These are phyloP conservation scores for Oncorhynchus kisutch DNA, from an alignment of 2,113 vertebrate genomes.

Conservation along the genomic window DNA sequence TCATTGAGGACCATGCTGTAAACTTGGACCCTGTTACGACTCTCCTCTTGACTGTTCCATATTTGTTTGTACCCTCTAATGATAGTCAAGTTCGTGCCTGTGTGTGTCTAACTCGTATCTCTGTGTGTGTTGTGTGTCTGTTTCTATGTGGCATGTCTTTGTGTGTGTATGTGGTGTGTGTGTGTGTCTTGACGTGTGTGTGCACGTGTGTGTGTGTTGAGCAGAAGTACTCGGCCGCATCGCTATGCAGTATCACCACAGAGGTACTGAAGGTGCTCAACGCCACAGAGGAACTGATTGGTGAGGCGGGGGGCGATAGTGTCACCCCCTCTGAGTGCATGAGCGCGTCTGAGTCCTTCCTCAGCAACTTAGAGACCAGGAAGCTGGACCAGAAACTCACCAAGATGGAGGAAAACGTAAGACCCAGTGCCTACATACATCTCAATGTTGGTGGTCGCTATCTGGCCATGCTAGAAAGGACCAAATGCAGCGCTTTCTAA, in stretches of 20 bases:
- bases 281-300: slow-evolving; percentile 91
- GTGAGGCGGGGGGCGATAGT: slow-evolving; percentile 60
- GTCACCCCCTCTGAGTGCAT: slow-evolving; percentile 26
- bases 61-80: too few relatives aligned
- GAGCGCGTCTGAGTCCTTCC: slow-evolving; percentile 62
- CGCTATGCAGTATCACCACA: slow-evolving; percentile 95
- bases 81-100: too few relatives aligned
- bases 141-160: background rate
- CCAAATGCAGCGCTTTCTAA: too few relatives aligned
- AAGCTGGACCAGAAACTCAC: slow-evolving; percentile 88
- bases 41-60: too few relatives aligned
- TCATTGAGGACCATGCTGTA: too few relatives aligned
- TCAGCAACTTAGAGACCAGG: slow-evolving; percentile 69
- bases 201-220: slow-evolving; percentile 46
- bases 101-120: too few relatives aligned
- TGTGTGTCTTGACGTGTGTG: slow-evolving; percentile 43
- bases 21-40: too few relatives aligned
- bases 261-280: slow-evolving; percentile 96
- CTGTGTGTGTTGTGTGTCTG: background rate
- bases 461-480: too few relatives aligned
- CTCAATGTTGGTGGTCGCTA: too few relatives aligned
- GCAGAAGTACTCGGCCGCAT: slow-evolving; percentile 93
- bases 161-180: slow-evolving; percentile 3
- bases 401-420: slow-evolving; percentile 92
- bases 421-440: background rate